phyloP scores from a whole-genome alignment of 30 jellyfish, hydroid and myxozoan species.

The Chrysaora quinquecirrha region DNA sequence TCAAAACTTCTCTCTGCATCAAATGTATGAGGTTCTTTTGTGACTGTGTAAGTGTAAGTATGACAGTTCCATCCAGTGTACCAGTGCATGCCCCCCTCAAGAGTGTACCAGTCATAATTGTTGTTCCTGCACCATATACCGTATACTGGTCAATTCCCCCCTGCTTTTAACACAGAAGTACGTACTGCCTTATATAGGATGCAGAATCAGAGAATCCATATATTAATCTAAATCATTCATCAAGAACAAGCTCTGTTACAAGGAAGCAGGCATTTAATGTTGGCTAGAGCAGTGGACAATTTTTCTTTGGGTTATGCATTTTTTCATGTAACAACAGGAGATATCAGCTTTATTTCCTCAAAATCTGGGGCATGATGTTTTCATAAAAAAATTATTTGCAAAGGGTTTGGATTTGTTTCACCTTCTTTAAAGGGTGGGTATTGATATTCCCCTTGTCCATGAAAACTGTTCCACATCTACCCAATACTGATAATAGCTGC shows the following conservation, averaged over 20 bases:
- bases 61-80: conserved; percentile 4
- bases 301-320: background rate
- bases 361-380: conserved; percentile 2
- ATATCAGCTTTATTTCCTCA: background rate
- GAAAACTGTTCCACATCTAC: background rate
- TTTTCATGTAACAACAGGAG: background rate
- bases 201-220: conserved; percentile 2
- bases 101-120: conserved; percentile 2
- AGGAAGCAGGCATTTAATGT: conserved; percentile 2
- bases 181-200: conserved; percentile 2
- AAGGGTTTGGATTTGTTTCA: conserved; percentile 1
- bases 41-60: conserved; percentile 1
- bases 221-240: background rate
- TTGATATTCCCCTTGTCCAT: background rate
- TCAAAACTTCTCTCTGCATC: background rate
- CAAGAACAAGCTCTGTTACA: background rate
- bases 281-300: conserved; percentile 5
- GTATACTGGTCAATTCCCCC: conserved; percentile 2
- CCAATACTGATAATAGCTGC: background rate
- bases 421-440: background rate
- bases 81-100: conserved; percentile 6
- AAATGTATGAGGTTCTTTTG: background rate
- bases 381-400: background rate
- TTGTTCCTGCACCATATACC: conserved; percentile 4
- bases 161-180: conserved; percentile 1